Percentiles rank a stretch among this genome's conserved stretches.
Conservation (phyloP, 2,888 invertebrate species). For the Cephonodes hylas region DNA sequence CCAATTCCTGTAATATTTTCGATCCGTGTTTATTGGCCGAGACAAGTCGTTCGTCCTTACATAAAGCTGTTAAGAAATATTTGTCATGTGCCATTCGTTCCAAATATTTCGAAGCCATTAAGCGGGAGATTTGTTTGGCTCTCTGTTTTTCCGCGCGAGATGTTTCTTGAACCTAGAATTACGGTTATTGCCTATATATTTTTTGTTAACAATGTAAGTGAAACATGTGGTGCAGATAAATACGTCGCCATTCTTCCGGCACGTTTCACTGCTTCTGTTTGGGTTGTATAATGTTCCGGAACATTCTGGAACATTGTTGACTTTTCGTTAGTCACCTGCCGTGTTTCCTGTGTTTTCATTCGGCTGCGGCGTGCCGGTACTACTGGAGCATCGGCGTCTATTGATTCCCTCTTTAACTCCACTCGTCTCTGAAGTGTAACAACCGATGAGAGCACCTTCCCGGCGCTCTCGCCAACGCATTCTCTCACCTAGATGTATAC, state of each 20-base stretch:
- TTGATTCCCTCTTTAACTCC: conserved; percentile 39
- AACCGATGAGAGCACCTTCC: conserved; percentile 48
- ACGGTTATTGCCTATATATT: conserved; percentile 35
- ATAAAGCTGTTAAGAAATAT: conserved; percentile 64
- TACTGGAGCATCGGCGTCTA: conserved; percentile 33
- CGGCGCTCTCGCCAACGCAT: conserved; percentile 56
- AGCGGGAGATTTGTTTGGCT: conserved; percentile 59
- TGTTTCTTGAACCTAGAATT: conserved; percentile 63
- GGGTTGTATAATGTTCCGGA: not conserved
- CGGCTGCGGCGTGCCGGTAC: conserved; percentile 38
- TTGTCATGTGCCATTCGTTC: conserved; percentile 76
- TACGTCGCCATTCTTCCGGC: conserved; percentile 13
- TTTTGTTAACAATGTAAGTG: conserved; percentile 19
- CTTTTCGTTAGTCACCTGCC: conserved; percentile 38
- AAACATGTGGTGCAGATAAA: conserved; percentile 20
- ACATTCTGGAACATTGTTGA: conserved; percentile 13
- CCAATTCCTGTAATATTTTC: conserved; percentile 55
- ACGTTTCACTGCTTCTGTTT: not conserved
- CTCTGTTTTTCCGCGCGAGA: conserved; percentile 65
- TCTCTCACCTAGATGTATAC: conserved; percentile 52
- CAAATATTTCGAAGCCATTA: conserved; percentile 76
- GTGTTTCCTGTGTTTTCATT: conserved; percentile 49
- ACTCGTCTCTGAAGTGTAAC: conserved; percentile 36
- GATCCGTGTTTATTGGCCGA: conserved; percentile 71
- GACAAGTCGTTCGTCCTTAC: conserved; percentile 64